Evolutionary conservation across 1,140 invertebrate species (phyloP), one percentile per base, ranked within the genome.

Genomic region (Vollenhovia emeryi): DNA sequence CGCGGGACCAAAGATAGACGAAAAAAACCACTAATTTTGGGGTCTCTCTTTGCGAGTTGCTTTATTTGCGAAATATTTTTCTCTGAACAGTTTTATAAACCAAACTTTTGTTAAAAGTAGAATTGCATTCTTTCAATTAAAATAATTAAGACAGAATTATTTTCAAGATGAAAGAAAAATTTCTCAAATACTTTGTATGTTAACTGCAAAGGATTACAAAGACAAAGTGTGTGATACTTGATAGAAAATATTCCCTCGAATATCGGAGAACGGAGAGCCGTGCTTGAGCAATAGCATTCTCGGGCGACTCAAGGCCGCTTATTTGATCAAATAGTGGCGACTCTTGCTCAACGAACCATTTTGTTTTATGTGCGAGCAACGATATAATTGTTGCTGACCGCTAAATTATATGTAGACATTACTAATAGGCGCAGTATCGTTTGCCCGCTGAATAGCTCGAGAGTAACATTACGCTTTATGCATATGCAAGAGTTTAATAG

Each of bases 401-500:
- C 78, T 69, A 40, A 69, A 68, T 50, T 69, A 36, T 36, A 62
- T 62, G 52, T 45, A 73, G 21, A 73, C 40, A 36, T 45, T 69
- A 48, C 40, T 86, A 52, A 57, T 36, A 43, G 30, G 27, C 13
- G 40, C 9, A 27, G 7, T 82, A 43, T 62, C 36, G n/a, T 21
- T 64, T 45, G 30, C 48, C 5, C 11, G 21, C 55, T 57, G 24
- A 59, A 88, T 64, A 85, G 27, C 2, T 57, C 18, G 0, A 85
- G 18, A 30, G 8, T 69, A 24, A n/a, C 24, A 76, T 85, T 85
- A 74, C 27, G 55, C 71, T 87, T 30, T 69, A 50, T 50, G 50
- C 6, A 71, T 55, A 48, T 52, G 8, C 71, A 79, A 52, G 5
- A 40, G 27, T 68, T 68, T 79, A 40, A 52, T 45, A 30, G 13